phyloP scores from a whole-genome alignment of 1,140 invertebrate species.

The Cydia pomonella region DNA sequence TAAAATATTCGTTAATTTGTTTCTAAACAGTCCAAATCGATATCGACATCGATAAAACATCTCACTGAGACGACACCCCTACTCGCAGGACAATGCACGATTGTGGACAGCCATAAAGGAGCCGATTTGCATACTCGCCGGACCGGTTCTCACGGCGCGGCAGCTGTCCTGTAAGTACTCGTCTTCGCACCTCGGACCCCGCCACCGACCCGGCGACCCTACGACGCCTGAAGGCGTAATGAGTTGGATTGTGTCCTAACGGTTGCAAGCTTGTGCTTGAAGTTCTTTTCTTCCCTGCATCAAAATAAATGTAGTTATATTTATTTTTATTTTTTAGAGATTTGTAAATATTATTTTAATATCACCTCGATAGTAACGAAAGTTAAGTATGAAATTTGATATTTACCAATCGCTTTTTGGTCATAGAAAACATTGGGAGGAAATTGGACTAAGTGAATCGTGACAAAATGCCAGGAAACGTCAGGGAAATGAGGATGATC shows the following conservation, averaged over 20 bases:
- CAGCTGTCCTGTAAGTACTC: conserved; percentile 46
- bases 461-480: too few species aligned
- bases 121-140: conserved; percentile 65
- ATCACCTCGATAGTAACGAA: too few species aligned
- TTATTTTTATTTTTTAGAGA: too few species aligned
- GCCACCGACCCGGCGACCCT: neutral
- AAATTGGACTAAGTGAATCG: too few species aligned
- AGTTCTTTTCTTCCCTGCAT: neutral
- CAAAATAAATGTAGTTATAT: too few species aligned
- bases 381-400: too few species aligned
- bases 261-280: neutral
- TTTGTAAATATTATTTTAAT: too few species aligned
- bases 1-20: too few species aligned
- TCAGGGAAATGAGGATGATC: too few species aligned
- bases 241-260: neutral
- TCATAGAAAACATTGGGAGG: too few species aligned
- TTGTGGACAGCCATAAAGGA: conserved; percentile 62
- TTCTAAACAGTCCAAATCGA: neutral
- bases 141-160: conserved; percentile 67
- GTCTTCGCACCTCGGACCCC: conserved; percentile 48
- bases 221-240: neutral
- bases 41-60: conserved; percentile 50
- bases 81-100: conserved; percentile 42
- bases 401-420: too few species aligned
- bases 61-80: conserved; percentile 45